These are phyloP conservation scores for Danaus plexippus DNA, from an alignment of 1,140 invertebrate genomes.

Conservation along the genomic window DNA sequence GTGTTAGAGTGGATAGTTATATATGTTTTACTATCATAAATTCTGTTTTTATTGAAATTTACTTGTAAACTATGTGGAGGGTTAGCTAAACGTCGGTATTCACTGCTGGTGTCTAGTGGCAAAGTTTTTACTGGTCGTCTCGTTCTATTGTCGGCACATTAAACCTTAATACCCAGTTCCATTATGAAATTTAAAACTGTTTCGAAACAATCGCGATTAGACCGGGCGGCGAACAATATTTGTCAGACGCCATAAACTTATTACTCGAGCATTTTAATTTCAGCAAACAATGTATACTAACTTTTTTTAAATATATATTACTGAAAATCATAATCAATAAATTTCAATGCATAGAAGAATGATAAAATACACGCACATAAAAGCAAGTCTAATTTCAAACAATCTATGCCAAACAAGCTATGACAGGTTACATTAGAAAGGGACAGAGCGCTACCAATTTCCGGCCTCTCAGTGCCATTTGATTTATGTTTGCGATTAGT, in stretches of 20 bases:
- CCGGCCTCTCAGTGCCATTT: conserved; percentile 42
- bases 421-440: conserved; percentile 26
- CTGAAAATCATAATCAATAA: too few relatives aligned
- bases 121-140: conserved; percentile 63
- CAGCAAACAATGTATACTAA: too few relatives aligned
- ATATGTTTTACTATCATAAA: conserved; percentile 20
- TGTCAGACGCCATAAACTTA: conserved; percentile 21
- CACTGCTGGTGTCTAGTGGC: conserved; percentile 28
- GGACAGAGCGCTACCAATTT: conserved; percentile 52
- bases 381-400: too few relatives aligned
- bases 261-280: not conserved
- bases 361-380: too few relatives aligned
- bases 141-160: conserved; percentile 62
- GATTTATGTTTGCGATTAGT: conserved; percentile 45
- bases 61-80: conserved; percentile 58
- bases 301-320: too few relatives aligned
- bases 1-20: too few relatives aligned
- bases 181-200: conserved; percentile 42
- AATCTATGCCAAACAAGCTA: too few relatives aligned
- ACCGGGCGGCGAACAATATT: conserved; percentile 21
- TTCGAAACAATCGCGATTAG: conserved; percentile 36
- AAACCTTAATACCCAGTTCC: conserved; percentile 50
- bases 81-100: conserved; percentile 24
- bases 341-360: too few relatives aligned
- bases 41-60: conserved; percentile 59